Conservation (phyloP, 2,888 invertebrate genomes). For the Drosophila cognata region DNA sequence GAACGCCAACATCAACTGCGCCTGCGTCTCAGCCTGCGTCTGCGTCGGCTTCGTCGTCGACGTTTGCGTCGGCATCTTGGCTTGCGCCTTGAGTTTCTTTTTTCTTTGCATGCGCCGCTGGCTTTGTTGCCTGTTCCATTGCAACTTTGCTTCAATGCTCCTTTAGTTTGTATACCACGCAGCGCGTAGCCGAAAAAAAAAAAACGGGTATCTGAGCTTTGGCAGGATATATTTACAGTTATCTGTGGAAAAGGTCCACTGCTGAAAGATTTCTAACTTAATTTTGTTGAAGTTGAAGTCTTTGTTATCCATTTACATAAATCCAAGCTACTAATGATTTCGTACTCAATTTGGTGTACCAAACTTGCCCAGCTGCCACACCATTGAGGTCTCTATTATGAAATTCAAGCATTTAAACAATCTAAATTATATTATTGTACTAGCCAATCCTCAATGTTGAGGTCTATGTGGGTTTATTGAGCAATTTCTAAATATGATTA, state of each 20-base stretch:
- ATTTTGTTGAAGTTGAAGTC: neutral
- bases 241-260: neutral
- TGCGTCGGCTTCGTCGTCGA: slow-evolving; percentile 9
- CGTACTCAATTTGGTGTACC: neutral
- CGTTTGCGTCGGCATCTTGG: slow-evolving; percentile 25
- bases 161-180: slow-evolving; percentile 37
- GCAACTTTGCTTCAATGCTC: slow-evolving; percentile 24
- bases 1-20: slow-evolving; percentile 31
- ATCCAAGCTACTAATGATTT: neutral
- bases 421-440: neutral
- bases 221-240: slow-evolving; percentile 3
- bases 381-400: neutral
- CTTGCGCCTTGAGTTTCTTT: slow-evolving; percentile 36
- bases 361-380: neutral
- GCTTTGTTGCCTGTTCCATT: slow-evolving; percentile 32
- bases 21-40: slow-evolving; percentile 25
- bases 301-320: neutral
- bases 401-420: neutral
- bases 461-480: neutral
- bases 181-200: neutral
- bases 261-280: neutral
- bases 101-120: slow-evolving; percentile 37
- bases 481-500: neutral
- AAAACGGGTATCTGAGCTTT: neutral
- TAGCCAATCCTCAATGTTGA: neutral